Percentiles rank a stretch among this genome's conserved stretches.
phyloP scores from a whole-genome alignment of 92 coral and sea anemone genomes.

The Porites cylindrica region DNA sequence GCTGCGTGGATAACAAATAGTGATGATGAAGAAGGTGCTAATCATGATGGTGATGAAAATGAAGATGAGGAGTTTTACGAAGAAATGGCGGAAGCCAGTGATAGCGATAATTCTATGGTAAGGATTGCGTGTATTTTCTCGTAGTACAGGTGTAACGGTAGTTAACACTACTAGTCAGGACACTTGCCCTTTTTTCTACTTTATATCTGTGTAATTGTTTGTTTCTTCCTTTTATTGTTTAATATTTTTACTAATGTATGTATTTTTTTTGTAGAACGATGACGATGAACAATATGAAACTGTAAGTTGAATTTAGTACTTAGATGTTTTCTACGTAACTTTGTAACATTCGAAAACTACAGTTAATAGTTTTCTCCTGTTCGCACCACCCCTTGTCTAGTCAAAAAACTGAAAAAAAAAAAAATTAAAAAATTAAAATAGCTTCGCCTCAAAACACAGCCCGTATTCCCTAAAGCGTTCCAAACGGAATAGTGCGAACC shows the following conservation, averaged over 20 bases:
- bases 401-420: too few relatives aligned
- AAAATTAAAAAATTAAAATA: too few relatives aligned
- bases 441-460: too few relatives aligned
- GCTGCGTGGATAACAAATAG: slow-evolving; percentile 94
- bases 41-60: slow-evolving; percentile 62
- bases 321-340: too few relatives aligned
- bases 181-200: too few relatives aligned
- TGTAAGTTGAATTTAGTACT: slow-evolving; percentile 52
- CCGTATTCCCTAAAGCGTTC: too few relatives aligned
- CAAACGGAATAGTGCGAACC: too few relatives aligned
- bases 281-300: slow-evolving; percentile 92
- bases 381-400: too few relatives aligned
- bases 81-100: slow-evolving; percentile 76
- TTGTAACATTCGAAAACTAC: neutral
- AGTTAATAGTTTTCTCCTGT: too few relatives aligned
- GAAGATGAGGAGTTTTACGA: slow-evolving; percentile 67
- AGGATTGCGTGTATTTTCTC: neutral
- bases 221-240: neutral
- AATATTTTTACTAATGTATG: neutral
- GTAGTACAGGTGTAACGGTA: too few relatives aligned
- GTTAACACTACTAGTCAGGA: too few relatives aligned
- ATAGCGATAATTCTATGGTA: slow-evolving; percentile 85
- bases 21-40: slow-evolving; percentile 68
- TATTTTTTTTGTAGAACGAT: slow-evolving; percentile 43
- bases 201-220: too few relatives aligned